Base-by-base conservation (phyloP, 30 jellyfish, hydroid and myxozoan genomes). In the Nemopilema nomurai region DNA sequence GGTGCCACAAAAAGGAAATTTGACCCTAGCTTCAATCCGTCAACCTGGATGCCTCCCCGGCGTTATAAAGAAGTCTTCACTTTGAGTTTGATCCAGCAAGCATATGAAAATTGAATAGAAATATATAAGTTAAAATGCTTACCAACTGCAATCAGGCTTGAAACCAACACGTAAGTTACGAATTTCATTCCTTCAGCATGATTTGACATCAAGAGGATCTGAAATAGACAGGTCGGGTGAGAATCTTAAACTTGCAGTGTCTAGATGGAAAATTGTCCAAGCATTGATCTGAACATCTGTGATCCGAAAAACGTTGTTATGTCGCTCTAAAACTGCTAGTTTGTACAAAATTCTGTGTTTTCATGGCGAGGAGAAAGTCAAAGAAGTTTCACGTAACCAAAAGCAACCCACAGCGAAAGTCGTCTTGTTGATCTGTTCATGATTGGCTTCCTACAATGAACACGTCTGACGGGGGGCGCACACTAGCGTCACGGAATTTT, bases 351-450 rank as follows among this genome's bases (percentile, higher is more conserved):
- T 26, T 71, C 52, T 21, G 21, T 71, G 52, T 71, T 71, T 71
- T 67, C 79, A 80, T 22, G 62, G 89, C 65, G 22, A 18, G 68
- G 18, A 41, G 57, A 41, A 41, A 6, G 57, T 41, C 13, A 41
- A 41, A 41, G 57, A 6, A 3, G 57, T 41, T 41, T 41, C 57
- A 41, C 30, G 33, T 66, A 30, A 73, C 80, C 81, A 67, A 17
- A 80, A 67, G 31, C 29, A 65, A 80, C 89, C 89, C 81, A 49
- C 89, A 80, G 89, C 73, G 75, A 30, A 41, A 7, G 75, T 52
- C 69, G 89, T 32, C 89, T 80, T 64, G 82, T 1, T 80, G 89
- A 80, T 80, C 81, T 80, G 89, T 65, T 80, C 81, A 25, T 65
- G 89, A 65, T 64, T 80, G 89, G 68, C 68, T 80, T 66, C 50